Evolutionary conservation across 2,888 invertebrate genomes (phyloP).

Genomic region (Loripinus fragilis): DNA sequence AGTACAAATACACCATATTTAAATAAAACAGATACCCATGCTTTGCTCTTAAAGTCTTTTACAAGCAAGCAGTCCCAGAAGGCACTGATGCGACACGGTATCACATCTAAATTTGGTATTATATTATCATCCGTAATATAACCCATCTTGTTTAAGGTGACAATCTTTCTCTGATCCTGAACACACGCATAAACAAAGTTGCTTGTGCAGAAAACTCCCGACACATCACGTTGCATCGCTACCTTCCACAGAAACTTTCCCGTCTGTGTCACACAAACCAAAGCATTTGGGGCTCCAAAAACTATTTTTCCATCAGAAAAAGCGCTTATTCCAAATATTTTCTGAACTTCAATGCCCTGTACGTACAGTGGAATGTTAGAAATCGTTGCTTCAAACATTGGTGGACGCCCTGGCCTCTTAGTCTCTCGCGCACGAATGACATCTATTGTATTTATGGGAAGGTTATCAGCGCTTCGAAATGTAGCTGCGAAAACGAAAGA

Average conservation of each 20-base stretch:
- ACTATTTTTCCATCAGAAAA: constrained; percentile 50
- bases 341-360: constrained; percentile 31
- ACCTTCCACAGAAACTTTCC: constrained; percentile 53
- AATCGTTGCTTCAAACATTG: constrained; percentile 35
- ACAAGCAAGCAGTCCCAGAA: constrained; percentile 52
- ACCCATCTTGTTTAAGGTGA: constrained; percentile 53
- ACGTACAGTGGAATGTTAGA: constrained; percentile 34
- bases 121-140: constrained; percentile 55
- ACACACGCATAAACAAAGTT: constrained; percentile 46
- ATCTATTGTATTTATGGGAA: constrained; percentile 48
- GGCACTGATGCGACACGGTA: constrained; percentile 51
- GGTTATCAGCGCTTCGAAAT: constrained; percentile 37
- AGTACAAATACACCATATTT: constrained; percentile 54
- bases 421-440: constrained; percentile 46
- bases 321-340: constrained; percentile 46
- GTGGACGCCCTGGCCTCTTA: constrained; percentile 45
- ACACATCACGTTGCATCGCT: constrained; percentile 35
- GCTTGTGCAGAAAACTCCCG: constrained; percentile 50
- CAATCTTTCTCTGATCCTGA: constrained; percentile 50
- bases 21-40: constrained; percentile 45
- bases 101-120: constrained; percentile 47
- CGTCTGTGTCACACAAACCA: constrained; percentile 40
- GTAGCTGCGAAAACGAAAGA: constrained; percentile 50
- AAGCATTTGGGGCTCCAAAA: constrained; percentile 46
- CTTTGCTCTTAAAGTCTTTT: constrained; percentile 54